phyloP scores from a whole-genome alignment of 1,140 invertebrate genomes.

The Drosophila truncata region DNA sequence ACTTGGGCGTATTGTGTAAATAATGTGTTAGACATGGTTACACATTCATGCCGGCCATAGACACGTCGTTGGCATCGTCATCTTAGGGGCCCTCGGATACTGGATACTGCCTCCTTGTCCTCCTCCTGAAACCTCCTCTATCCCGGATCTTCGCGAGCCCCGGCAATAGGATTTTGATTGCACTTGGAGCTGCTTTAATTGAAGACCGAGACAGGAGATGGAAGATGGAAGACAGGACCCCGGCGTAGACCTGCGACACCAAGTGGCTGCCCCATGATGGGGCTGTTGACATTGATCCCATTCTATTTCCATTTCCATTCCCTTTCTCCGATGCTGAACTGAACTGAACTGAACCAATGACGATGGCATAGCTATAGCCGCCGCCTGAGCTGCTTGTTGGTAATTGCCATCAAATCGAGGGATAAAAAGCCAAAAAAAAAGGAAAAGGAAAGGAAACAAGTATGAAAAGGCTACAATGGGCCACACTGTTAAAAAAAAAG shows the following conservation, averaged over 20 bases:
- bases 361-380: slow-evolving; percentile 12
- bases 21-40: slow-evolving; percentile 73
- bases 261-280: slow-evolving; percentile 20
- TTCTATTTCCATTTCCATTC: slow-evolving; percentile 5
- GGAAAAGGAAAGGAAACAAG: slow-evolving; percentile 1
- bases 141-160: slow-evolving; percentile 6
- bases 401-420: slow-evolving; percentile 59
- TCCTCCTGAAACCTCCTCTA: background rate
- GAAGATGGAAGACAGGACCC: background rate
- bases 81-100: slow-evolving; percentile 3
- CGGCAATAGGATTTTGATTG: slow-evolving; percentile 41
- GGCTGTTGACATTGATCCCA: slow-evolving; percentile 55
- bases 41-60: slow-evolving; percentile 52
- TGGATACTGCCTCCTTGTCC: slow-evolving; percentile 1
- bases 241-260: slow-evolving; percentile 7
- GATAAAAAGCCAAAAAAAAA: slow-evolving; percentile 45
- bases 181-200: slow-evolving; percentile 47
- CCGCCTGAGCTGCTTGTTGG: slow-evolving; percentile 27
- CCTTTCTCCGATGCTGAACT: slow-evolving; percentile 8
- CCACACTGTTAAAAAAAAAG: slow-evolving; percentile 8
- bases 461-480: slow-evolving; percentile 32
- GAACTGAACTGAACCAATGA: slow-evolving; percentile 33
- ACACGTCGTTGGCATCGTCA: slow-evolving; percentile 40
- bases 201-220: slow-evolving; percentile 18
- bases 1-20: slow-evolving; percentile 80